These are phyloP conservation scores for Chrosomus eos DNA, from an alignment of 2,797 vertebrate genomes.

Conservation along the genomic window DNA sequence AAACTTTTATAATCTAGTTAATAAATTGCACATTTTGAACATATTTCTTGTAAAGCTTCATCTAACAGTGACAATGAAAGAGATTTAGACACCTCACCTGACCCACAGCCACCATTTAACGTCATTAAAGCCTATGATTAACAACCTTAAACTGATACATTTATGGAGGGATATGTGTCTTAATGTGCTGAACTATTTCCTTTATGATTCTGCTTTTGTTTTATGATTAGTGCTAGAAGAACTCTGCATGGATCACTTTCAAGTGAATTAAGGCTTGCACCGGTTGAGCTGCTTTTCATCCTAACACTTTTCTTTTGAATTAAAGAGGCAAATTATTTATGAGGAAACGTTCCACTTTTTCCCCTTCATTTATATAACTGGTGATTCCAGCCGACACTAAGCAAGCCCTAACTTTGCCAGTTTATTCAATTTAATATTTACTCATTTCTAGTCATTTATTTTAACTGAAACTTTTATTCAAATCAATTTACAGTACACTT, in stretches of 20 bases:
- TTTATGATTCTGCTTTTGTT: background rate
- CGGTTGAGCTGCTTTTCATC: background rate
- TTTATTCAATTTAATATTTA: background rate
- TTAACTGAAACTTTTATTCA: constrained; percentile 2
- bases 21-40: background rate
- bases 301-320: constrained; percentile 16
- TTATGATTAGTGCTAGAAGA: background rate
- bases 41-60: background rate
- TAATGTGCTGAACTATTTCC: background rate
- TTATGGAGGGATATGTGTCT: background rate
- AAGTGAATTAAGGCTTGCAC: background rate
- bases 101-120: background rate
- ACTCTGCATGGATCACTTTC: background rate
- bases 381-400: constrained; percentile 24
- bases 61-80: background rate
- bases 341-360: background rate
- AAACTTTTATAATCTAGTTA: background rate
- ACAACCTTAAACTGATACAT: background rate
- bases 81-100: background rate
- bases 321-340: background rate
- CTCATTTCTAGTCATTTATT: background rate
- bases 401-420: background rate
- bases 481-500: background rate
- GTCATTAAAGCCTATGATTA: background rate
- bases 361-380: background rate